A percentile compares a stretch with the other conserved stretches of the same genome.
phyloP scores from a whole-genome alignment of 2,888 invertebrate genomes.

The Tachina grossa region DNA sequence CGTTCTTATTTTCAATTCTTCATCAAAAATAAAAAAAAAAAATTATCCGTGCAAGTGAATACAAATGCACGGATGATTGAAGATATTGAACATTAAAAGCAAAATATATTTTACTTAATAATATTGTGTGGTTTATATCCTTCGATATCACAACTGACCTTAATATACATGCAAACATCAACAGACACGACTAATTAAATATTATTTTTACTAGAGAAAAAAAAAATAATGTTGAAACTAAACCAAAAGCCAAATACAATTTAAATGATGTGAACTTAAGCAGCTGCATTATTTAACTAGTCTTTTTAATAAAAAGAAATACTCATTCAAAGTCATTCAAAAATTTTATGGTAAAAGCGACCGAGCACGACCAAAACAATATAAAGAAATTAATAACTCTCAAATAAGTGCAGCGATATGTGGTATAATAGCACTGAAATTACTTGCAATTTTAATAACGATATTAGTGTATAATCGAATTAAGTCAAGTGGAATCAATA shows the following conservation, averaged over 20 bases:
- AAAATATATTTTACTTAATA: no score
- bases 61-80: no score
- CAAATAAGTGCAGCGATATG: background rate
- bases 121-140: background rate
- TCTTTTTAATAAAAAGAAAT: background rate
- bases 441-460: background rate
- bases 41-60: no score
- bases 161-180: background rate
- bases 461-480: background rate
- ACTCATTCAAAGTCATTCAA: background rate
- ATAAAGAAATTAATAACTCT: no score
- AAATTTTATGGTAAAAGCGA: constrained; percentile 1
- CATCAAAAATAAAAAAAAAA: no score
- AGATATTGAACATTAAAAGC: no score
- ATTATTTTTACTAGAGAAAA: constrained; percentile 21
- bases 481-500: background rate
- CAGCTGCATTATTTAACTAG: constrained; percentile 37
- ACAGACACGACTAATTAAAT: constrained; percentile 9
- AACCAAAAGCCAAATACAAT: constrained; percentile 35
- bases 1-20: no score
- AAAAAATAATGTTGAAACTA: background rate
- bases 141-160: constrained; percentile 19
- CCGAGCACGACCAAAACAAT: background rate
- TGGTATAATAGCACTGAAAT: background rate
- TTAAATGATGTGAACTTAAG: constrained; percentile 53